Base-by-base conservation (phyloP, 2,888 invertebrate genomes). In the Trachelus troglodyta region DNA sequence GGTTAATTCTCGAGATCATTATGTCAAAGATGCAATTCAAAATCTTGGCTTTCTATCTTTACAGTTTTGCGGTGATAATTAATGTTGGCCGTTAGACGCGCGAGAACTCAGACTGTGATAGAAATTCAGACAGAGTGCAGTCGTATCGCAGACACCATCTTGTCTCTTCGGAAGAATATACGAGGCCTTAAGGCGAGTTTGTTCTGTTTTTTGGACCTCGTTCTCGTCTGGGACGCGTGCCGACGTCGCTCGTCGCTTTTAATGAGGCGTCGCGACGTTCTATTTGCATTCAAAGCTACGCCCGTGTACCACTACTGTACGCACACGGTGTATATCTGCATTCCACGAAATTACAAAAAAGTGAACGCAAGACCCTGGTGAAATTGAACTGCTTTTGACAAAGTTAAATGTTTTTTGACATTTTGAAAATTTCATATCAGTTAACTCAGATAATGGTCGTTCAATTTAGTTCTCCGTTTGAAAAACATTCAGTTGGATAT, bases 241-340 rank as follows among this genome's bases (percentile, higher is more conserved):
- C 81, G 80, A 76, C 80, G 83, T 76, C 84, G 83, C 81, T 84
- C 84, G 85, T 83, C 82, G 84, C 83, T 83, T 86, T 86, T 87
- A 86, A 87, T 86, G 87, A 86, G 84, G 82, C 84, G 83, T 79
- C 80, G 80, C 81, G 81, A 75, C 80, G 81, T 80, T 81, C 83
- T 84, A 85, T 86, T 86, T 85, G 81, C 78, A 78, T 80, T 78
- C 81, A 81, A 82, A 83, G 82, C 76, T 80, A 79, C 79, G 80
- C 81, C 81, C 82, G 79, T 77, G 80, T 79, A 81, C 76, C 73
- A 79, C 76, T 6, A 23, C 40, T 56, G 71, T 9, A 33, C 73
- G 76, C 68, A 78, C 75, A 33, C 33, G 71, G 35, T 23, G 40
- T 56, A 73, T 78, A 78, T 71, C 78, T 78, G 80, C 80, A 82